Evolutionary conservation across 2,113 vertebrate species (phyloP), one percentile per base, ranked within the genome.

Genomic region (Dermatemys mawii): DNA sequence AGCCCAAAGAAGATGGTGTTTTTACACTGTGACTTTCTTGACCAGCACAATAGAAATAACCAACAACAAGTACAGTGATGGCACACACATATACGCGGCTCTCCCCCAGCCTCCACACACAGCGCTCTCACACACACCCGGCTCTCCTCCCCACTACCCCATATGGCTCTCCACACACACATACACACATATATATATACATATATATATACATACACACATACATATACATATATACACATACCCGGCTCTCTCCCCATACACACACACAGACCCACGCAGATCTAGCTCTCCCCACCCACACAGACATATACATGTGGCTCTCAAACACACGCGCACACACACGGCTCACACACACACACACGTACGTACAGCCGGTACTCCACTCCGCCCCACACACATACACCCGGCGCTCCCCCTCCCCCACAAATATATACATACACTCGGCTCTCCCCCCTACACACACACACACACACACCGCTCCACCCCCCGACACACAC

Each of bases 401-500:
- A 88, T 98, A 98, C 97, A 99, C 99, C 98, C 13, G 46, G 81
- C 48, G 11, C 88, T 12, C 5, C 27, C 26, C 41, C 85, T 35
- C n/a, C 60, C 12, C 29, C 35, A 88, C 41, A 26, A 8, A 8
- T 19, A n/a, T 8, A 55, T 26, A 32, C 27, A 6, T 4, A 8
- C 6, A 46, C 44, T 51, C 54, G 35, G 11, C 32, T 60, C 73
- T 76, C 88, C 81, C 91, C 98, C 98, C 97, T 99, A 99, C 98
- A 11, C 48, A 44, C 11, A 26, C 46, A 46, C 46, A 26, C 46
- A 46, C 46, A 46, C 46, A 81, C 55, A 11, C 88, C 70, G 35
- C 26, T 44, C 21, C 41, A 27, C 88, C 57, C 14, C 13, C 16
- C 38, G 50, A 7, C 22, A 17, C 9, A 4, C 6, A 32, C 51